Evolutionary conservation across 2,113 vertebrate species (phyloP).

Genomic region (Barbus barbus): DNA sequence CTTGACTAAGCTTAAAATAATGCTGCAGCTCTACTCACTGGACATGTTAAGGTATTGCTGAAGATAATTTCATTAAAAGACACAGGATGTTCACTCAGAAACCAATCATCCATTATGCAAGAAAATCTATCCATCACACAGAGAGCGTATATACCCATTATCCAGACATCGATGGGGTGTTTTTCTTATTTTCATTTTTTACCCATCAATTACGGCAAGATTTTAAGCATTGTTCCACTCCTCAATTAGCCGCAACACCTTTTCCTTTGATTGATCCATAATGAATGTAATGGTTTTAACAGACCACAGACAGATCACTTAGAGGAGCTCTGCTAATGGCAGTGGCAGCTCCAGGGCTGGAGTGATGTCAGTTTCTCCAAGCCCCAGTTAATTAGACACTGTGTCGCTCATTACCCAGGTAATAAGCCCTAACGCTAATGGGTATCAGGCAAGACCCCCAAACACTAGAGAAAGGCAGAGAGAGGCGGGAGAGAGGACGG

Average conservation of each 20-base stretch:
- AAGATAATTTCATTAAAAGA: slow-evolving; percentile 59
- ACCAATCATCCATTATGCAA: slow-evolving; percentile 58
- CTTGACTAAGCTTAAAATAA: slow-evolving; percentile 43
- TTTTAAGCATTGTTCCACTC: slow-evolving; percentile 82
- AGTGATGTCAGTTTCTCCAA: slow-evolving; percentile 90
- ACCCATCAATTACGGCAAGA: slow-evolving; percentile 78
- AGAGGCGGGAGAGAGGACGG: slow-evolving; percentile 9
- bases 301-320: slow-evolving; percentile 95
- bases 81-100: slow-evolving; percentile 52
- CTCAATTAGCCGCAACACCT: slow-evolving; percentile 94
- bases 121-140: slow-evolving; percentile 56
- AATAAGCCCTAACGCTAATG: slow-evolving; percentile 92
- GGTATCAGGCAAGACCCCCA: slow-evolving; percentile 80
- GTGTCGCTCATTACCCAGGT: slow-evolving; percentile 89
- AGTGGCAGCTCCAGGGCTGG: slow-evolving; percentile 46
- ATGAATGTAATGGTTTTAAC: slow-evolving; percentile 97
- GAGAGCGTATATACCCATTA: slow-evolving; percentile 56
- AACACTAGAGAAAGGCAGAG: slow-evolving; percentile 66
- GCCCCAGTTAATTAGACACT: slow-evolving; percentile 94
- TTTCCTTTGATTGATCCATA: slow-evolving; percentile 85
- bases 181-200: slow-evolving; percentile 62
- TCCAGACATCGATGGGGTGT: slow-evolving; percentile 57
- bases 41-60: slow-evolving; percentile 39
- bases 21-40: slow-evolving; percentile 2
- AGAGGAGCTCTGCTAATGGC: slow-evolving; percentile 94